phyloP scores from a whole-genome alignment of 2,113 vertebrate genomes.

The Zapus hudsonius region DNA sequence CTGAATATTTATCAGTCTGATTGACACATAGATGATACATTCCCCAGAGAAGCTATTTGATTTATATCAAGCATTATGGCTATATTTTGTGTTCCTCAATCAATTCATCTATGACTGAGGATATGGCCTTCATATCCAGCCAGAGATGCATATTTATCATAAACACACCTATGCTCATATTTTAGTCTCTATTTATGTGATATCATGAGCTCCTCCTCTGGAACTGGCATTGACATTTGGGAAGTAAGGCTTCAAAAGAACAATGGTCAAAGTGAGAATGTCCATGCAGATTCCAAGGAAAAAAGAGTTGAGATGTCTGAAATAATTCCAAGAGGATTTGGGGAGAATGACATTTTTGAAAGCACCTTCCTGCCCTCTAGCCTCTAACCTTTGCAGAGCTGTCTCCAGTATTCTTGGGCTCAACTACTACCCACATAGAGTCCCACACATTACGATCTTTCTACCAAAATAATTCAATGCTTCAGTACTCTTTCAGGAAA shows the following conservation, averaged over 20 bases:
- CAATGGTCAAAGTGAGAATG: background rate
- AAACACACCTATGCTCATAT: background rate
- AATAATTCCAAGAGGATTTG: background rate
- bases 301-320: background rate
- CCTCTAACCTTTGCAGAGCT: background rate
- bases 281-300: background rate
- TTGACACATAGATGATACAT: background rate
- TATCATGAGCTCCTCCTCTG: background rate
- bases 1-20: background rate
- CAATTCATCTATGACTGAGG: background rate
- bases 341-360: background rate
- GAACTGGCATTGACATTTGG: background rate
- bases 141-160: background rate
- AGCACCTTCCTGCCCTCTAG: background rate
- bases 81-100: background rate
- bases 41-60: background rate
- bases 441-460: background rate
- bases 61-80: background rate
- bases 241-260: background rate
- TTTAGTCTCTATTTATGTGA: background rate
- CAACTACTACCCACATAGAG: background rate
- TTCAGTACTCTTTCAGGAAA: background rate
- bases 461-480: background rate
- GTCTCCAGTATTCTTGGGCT: background rate
- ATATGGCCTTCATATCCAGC: background rate